These are phyloP conservation scores for Semaprochilodus insignis DNA, from an alignment of 2,797 vertebrate genomes.

Conservation along the genomic window DNA sequence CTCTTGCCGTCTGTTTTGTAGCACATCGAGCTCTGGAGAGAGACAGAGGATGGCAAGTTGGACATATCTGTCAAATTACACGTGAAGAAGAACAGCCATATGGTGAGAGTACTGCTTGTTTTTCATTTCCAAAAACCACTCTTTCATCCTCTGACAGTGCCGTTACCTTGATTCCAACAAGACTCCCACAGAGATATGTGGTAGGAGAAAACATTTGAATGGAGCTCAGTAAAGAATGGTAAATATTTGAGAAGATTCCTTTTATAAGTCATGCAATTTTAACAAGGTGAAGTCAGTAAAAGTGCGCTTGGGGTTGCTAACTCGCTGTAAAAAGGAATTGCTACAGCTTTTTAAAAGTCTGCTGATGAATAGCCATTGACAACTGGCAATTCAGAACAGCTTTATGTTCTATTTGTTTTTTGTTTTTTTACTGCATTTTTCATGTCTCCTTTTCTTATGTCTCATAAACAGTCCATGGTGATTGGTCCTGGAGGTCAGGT, in stretches of 20 bases:
- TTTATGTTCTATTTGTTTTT: background rate
- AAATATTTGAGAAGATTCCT: constrained; percentile 72
- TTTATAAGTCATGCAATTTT: constrained; percentile 70
- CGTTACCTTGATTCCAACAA: constrained; percentile 9
- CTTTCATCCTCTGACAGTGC: background rate
- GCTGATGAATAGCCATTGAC: background rate
- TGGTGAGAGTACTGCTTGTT: constrained; percentile 76
- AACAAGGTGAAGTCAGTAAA: constrained; percentile 53
- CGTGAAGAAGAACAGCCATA: constrained; percentile 85
- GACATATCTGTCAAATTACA: constrained; percentile 86
- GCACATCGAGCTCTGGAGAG: constrained; percentile 86
- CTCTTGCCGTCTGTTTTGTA: constrained; percentile 64
- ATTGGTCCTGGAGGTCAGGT: constrained; percentile 85
- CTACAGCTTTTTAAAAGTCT: background rate
- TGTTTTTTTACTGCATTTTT: background rate
- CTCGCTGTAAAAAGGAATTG: background rate
- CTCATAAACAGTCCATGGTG: constrained; percentile 81
- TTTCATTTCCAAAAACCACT: background rate
- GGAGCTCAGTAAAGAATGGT: constrained; percentile 54
- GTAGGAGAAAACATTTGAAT: constrained; percentile 3
- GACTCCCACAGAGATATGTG: constrained; percentile 1
- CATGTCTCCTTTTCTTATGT: constrained; percentile 32
- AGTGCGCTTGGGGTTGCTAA: constrained; percentile 44
- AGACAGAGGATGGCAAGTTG: constrained; percentile 82
- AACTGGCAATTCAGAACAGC: background rate